Conservation (phyloP, 2,797 vertebrate genomes). For the Tachyglossus aculeatus region DNA sequence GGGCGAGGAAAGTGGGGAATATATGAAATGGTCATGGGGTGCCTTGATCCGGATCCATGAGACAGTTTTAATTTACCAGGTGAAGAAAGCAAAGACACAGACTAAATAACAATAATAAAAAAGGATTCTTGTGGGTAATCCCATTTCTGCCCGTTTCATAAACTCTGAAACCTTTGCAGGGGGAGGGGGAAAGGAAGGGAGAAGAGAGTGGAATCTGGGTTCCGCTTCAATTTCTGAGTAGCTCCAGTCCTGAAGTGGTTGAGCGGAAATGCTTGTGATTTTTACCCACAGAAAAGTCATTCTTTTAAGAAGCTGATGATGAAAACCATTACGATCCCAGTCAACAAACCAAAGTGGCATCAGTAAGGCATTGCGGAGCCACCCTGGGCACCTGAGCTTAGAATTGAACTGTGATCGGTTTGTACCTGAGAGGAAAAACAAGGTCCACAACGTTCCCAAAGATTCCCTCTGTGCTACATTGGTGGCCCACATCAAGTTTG, state of each 20-base stretch:
- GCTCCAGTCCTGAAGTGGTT: constrained; percentile 34
- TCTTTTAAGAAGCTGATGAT: constrained; percentile 45
- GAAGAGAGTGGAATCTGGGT: constrained; percentile 16
- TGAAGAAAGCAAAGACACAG: constrained; percentile 45
- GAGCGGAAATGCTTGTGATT: constrained; percentile 31
- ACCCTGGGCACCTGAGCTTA: constrained; percentile 40
- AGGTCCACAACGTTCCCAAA: constrained; percentile 64
- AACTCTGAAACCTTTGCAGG: constrained; percentile 31
- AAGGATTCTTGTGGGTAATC: constrained; percentile 26
- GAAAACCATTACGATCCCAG: constrained; percentile 22
- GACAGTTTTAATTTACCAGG: constrained; percentile 8
- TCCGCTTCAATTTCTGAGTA: constrained; percentile 29
- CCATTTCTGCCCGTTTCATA: constrained; percentile 2
- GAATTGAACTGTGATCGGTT: constrained; percentile 53
- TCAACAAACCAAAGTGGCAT: constrained; percentile 30
- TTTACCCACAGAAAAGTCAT: constrained; percentile 27
- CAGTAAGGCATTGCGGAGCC: constrained; percentile 37
- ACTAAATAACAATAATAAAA: constrained; percentile 34
- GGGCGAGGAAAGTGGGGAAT: constrained; percentile 20
- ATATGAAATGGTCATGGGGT: constrained; percentile 3
- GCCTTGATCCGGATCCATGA: constrained; percentile 20
- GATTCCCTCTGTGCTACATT: constrained; percentile 45
- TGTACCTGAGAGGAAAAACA: constrained; percentile 51
- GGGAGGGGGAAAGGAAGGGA: constrained; percentile 27
- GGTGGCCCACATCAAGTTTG: constrained; percentile 72